phyloP scores from a whole-genome alignment of 2,888 invertebrate genomes.

The Eilema griseolum region DNA sequence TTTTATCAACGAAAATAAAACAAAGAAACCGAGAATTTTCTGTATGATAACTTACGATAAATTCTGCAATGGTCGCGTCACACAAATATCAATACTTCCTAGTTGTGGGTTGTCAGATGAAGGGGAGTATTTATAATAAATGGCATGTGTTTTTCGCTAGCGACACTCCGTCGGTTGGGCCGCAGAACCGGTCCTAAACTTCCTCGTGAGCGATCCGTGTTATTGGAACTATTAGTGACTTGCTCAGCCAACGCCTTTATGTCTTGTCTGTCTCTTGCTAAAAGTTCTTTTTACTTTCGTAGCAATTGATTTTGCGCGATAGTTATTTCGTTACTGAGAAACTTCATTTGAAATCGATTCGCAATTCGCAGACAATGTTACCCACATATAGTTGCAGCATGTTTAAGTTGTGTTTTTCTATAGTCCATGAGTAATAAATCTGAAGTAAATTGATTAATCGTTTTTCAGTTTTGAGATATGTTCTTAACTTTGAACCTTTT shows the following conservation, averaged over 20 bases:
- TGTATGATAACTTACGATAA: conserved; percentile 60
- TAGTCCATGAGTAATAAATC: neutral
- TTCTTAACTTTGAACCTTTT: neutral
- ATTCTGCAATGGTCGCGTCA: conserved; percentile 64
- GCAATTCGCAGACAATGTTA: conserved; percentile 3
- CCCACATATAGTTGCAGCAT: conserved; percentile 4
- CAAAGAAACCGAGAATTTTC: conserved; percentile 56
- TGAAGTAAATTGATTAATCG: neutral
- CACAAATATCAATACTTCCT: conserved; percentile 65
- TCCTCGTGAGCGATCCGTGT: conserved; percentile 76
- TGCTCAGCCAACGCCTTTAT: conserved; percentile 50
- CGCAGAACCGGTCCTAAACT: conserved; percentile 74
- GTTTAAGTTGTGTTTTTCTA: neutral
- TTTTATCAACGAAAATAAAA: conserved; percentile 43
- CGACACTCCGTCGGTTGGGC: conserved; percentile 66
- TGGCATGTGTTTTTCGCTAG: conserved; percentile 70
- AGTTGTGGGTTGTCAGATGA: conserved; percentile 68
- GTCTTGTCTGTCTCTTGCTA: conserved; percentile 43
- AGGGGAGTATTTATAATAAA: conserved; percentile 76
- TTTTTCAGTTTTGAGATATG: neutral
- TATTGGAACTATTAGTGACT: conserved; percentile 72
- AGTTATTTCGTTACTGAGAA: conserved; percentile 30
- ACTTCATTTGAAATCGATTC: conserved; percentile 12
- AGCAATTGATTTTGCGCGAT: conserved; percentile 37
- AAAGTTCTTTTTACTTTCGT: conserved; percentile 39